Base-by-base conservation (phyloP, 2,888 invertebrate species). In the Patella depressa region DNA sequence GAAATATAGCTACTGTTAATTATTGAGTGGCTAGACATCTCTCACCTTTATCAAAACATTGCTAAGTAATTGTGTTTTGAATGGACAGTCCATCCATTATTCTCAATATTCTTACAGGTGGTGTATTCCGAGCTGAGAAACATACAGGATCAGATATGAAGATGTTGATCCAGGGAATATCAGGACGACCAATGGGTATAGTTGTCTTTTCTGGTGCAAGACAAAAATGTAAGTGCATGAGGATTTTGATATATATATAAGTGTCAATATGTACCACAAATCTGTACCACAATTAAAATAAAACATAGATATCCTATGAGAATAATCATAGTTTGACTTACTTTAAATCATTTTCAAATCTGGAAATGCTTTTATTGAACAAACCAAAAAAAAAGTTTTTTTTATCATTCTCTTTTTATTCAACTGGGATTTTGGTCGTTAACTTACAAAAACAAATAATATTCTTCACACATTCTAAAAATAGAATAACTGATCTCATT, bases 111-210 rank as follows among this genome's bases (percentile, higher is more conserved):
- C 73, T 73, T 73, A 34, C 79, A 86, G 89, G 85, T 65, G 87
- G 88, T 0, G 97, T 99, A 0, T 99, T 98, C 90, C 93, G 98
- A 71, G 98, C 98, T 0, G 98, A 99, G 89, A 99, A 99, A 90
- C 96, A 98, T 88, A 98, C 98, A 0, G 98, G 99, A 0, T 96
- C 96, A 3, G 96, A 97, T 88, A 96, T 97, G 95, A 94, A 97
- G 2, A 97, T 97, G 90, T 95, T 99, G 94, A 97, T 98, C 0
- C 96, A 97, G 87, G 94, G 98, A 2, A 92, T 99, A 53, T 97
- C 97, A 85, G 97, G 97, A 86, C 96, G 97, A 0, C 98, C 98
- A 0, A 93, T 98, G 78, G 98, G 98, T 88, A 95, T 98, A 78
- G 96, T 97, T 85, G 95, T 98, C 1, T 98, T 94, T 90, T 96